Evolutionary conservation across 1,140 invertebrate species (phyloP).

Genomic region (Drosophila saltans): DNA sequence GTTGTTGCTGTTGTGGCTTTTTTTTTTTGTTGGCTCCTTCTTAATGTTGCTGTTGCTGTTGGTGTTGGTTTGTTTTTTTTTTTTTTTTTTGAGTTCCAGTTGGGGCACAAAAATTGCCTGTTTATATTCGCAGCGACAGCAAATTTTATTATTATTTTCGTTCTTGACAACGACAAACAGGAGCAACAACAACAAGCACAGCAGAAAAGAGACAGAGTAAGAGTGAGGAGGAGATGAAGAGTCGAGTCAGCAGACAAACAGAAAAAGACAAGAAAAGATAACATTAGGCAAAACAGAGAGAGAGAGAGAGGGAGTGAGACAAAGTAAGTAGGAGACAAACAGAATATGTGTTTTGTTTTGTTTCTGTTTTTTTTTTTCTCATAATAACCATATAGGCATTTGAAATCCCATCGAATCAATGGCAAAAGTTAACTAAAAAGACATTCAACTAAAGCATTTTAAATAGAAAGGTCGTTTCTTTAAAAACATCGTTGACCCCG

Average conservation of each 20-base stretch:
- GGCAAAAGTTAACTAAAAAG: background rate
- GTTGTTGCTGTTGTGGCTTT: constrained; percentile 41
- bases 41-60: constrained; percentile 62
- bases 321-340: background rate
- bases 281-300: background rate
- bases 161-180: constrained; percentile 71
- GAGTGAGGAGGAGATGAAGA: background rate
- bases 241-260: too few relatives aligned
- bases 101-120: constrained; percentile 73
- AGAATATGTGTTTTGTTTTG: background rate
- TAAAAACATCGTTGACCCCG: too few relatives aligned
- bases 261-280: background rate
- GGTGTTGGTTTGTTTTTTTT: constrained; percentile 22
- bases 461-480: background rate
- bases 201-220: background rate
- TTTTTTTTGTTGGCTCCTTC: constrained; percentile 26
- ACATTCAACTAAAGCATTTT: background rate
- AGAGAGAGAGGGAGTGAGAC: background rate
- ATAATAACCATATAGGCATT: constrained; percentile 3
- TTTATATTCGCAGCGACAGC: constrained; percentile 80
- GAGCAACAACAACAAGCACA: constrained; percentile 27
- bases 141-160: constrained; percentile 81
- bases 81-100: constrained; percentile 48
- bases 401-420: constrained; percentile 8
- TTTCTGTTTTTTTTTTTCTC: too few relatives aligned